Base-by-base conservation (phyloP, 2,888 invertebrate genomes). In the Cephus pygmeus region DNA sequence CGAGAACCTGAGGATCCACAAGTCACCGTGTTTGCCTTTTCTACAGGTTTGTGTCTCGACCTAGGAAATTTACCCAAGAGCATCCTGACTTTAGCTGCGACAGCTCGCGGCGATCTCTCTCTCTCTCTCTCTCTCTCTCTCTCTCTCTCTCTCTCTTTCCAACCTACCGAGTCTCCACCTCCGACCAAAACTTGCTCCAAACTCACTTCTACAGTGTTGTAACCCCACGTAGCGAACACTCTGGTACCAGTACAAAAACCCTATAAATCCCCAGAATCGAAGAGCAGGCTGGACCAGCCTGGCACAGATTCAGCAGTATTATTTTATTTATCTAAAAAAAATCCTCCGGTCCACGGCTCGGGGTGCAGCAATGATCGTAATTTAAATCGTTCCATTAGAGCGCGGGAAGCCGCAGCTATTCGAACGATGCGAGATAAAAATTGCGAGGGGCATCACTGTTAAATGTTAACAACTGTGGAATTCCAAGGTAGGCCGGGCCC, bases 381-480 rank as follows among this genome's bases (percentile, higher is more conserved):
- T 82, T 81, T 79, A 79, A 84, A 84, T 82, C 82, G 81, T 78
- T 78, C 79, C 78, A 78, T 85, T 82, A 82, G 76, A 77, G 78
- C 69, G 34, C 73, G 36, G n/a, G 71, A 31, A 69, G 34, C n/a
- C 73, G 31, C 79, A 76, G 76, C 73, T 69, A 78, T 78, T 69
- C 78, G 71, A 73, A 80, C 76, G 79, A 80, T 80, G 83, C 77
- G 80, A 81, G 81, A 83, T 82, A 84, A 84, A 85, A 85, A 84
- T 85, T 80, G 82, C 82, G 81, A 79, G 80, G 81, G 82, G 84
- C 82, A 86, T 87, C 84, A 82, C 83, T 84, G 84, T 85, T 87
- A 85, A 87, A 86, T 88, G 87, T 88, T 88, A 87, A 88, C 87
- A 87, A 88, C 85, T 85, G 83, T 81, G 84, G 87, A 85, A 88